Conservation (phyloP, 2,797 vertebrate species). For the Pangasius sanitwongsei region DNA sequence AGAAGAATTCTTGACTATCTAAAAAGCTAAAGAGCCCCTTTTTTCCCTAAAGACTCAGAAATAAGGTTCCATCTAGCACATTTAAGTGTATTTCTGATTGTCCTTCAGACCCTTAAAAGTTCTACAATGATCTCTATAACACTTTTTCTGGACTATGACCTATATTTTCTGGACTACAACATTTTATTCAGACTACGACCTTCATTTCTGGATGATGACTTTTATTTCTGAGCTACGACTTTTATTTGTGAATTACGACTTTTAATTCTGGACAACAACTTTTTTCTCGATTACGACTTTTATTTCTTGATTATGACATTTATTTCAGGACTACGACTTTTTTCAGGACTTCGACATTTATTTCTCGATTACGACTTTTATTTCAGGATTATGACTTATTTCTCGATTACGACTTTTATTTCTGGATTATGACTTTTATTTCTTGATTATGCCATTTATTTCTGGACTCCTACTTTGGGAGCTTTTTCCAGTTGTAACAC, state of each 20-base stretch:
- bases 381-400: not conserved
- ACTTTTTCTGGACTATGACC: not conserved
- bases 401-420: not conserved
- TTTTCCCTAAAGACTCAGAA: not conserved
- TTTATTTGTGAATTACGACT: not conserved
- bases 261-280: not conserved
- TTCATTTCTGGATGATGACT: not conserved
- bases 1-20: not conserved
- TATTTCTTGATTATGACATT: not conserved
- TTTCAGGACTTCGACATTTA: not conserved
- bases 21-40: too few species aligned
- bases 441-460: not conserved
- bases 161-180: not conserved
- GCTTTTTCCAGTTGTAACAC: not conserved
- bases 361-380: not conserved
- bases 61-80: not conserved
- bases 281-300: not conserved
- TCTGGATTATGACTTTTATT: not conserved
- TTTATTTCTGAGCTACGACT: not conserved
- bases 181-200: not conserved
- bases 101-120: not conserved
- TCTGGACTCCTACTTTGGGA: not conserved
- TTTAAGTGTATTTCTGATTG: not conserved
- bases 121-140: not conserved
- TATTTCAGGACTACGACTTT: not conserved